Conservation (phyloP, 2,113 vertebrate genomes). For the Osmerus eperlanus region DNA sequence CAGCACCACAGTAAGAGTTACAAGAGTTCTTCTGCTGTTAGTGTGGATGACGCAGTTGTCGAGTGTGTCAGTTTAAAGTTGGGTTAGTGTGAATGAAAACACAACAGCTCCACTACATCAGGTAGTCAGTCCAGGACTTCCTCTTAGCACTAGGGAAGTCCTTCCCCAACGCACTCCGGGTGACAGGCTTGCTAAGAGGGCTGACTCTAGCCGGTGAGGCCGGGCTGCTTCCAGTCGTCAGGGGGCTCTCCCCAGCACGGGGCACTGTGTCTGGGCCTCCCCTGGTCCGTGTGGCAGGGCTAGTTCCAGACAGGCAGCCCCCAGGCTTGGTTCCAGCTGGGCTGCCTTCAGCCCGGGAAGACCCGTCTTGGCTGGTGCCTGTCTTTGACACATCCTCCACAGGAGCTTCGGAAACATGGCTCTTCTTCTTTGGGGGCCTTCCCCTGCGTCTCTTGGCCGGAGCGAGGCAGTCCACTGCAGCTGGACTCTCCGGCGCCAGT, state of each 20-base stretch:
- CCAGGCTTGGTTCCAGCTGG: background rate
- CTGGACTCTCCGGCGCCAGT: background rate
- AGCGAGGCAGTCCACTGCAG: background rate
- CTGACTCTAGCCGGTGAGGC: background rate
- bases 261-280: background rate
- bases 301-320: background rate
- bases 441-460: conserved; percentile 35
- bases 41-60: too few species aligned
- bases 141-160: conserved; percentile 66
- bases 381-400: background rate
- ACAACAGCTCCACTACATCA: background rate
- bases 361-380: background rate
- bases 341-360: background rate
- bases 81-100: background rate
- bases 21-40: too few species aligned
- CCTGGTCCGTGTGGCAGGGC: background rate
- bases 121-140: conserved; percentile 61
- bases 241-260: background rate
- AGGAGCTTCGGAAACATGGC: fast-evolving
- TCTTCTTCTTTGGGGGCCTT: conserved; percentile 35
- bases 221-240: background rate
- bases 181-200: conserved; percentile 29
- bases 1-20: background rate
- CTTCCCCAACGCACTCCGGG: conserved; percentile 56
- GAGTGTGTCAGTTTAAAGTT: background rate